Base-by-base conservation (phyloP, 2,797 vertebrate species). In the Sebastes baramenuke region DNA sequence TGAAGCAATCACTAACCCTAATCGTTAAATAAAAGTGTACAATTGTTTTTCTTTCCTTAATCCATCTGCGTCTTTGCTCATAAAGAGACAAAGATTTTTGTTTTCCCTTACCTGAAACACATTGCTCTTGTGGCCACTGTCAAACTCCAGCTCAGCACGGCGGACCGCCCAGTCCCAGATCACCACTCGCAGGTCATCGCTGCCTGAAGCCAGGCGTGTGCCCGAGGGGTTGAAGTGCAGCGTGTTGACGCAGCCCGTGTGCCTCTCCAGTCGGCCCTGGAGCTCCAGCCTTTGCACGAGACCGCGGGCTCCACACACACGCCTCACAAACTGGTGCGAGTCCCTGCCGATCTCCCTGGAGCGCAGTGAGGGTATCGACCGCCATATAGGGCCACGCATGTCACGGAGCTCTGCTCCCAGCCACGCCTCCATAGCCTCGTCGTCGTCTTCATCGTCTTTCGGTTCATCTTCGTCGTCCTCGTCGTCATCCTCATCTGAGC, bases 221-320 rank as follows among this genome's bases (percentile, higher is more conserved):
- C 98, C 98, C 0, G 97, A 96, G 59, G 97, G 98, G 95, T 99
- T 99, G 92, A 99, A 99, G 96, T 99, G 98, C 95, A 99, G 93
- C 0, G 98, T 99, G 94, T 99, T 99, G 72, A 99, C 98, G n/a
- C 98, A 99, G 80, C 98, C 98, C 0, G 95, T 95, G 93, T 99
- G 98, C 1, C 96, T 96, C 91, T 99, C 98, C 77, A 99, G 95
- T 7, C 96, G 96, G 1, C 97, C 97, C 93, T 99, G 97, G 4
- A 99, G 96, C 74, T 96, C 95, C 91, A 99, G 96, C 36, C 98
- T 93, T 87, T 99, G 98, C 84, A 99, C 98, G 1, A 99, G 97
- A 10, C 97, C 96, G 4, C 97, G 91, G 2, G 97, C 97, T 0
- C 98, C 98, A 3, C 98, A 99, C 56, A 97, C 98, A 0, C 96